Base-by-base conservation (phyloP, 2,797 vertebrate genomes). In the Bradypodion ventrale region DNA sequence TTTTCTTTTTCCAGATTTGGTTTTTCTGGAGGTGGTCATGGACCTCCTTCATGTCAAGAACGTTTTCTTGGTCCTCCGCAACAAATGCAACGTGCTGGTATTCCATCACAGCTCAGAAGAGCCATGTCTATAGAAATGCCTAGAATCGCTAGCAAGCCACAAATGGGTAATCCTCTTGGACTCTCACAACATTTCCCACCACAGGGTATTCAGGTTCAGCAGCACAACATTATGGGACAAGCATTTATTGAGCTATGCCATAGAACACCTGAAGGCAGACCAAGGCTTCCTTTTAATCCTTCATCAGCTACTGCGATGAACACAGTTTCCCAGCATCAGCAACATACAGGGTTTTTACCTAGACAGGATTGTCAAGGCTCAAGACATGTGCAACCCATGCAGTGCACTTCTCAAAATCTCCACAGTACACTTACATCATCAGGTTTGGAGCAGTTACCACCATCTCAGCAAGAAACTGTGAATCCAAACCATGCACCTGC, bases 141-240 rank as follows among this genome's bases (percentile, higher is more conserved):
- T 15, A 97, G 98, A 91, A 90, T 95, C 6, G 94, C 97, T 92
- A 96, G n/a, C 85, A 96, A 84, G 60, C 82, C 95, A 0, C 95
- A 95, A 49, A 68, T 96, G 16, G 90, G 3, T 72, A 98, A 92
- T 82, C 78, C 96, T 0, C 87, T 97, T 70, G 97, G 96, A 0
- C 92, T 98, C 29, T 80, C 97, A 44, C 97, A 97, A 74, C 97
- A 98, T 85, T 98, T 98, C 63, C 95, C 97, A 73, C 96, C 97
- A 0, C 97, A 97, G 78, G 95, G 96, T 46, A 96, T 99, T 87
- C 96, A 97, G 0, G 94, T 98, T 77, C 98, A 98, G 88, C 99
- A 99, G 92, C 99, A 99, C 94, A 98, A 97, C 90, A 98, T 99
- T 78, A 96, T 99, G 95, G 99, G 99, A 0, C 98, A 99, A 87